Percentiles rank a stretch among this genome's conserved stretches.
These are phyloP conservation scores for Ursus arctos DNA, from an alignment of 2,113 vertebrate genomes.

Conservation along the genomic window DNA sequence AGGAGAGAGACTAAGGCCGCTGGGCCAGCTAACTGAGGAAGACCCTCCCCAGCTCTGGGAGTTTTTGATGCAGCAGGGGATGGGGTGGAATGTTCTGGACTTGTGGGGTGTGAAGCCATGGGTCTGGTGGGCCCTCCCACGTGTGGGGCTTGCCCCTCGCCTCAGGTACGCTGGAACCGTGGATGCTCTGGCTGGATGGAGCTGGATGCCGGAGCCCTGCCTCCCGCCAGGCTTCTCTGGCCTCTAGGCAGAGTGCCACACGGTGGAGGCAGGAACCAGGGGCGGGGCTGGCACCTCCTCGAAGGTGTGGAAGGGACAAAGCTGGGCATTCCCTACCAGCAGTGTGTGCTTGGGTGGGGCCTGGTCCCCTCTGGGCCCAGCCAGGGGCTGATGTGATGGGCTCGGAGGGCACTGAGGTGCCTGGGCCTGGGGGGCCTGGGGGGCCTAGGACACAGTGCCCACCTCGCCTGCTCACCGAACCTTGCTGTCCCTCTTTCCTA, in stretches of 20 bases:
- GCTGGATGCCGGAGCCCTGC: rapidly evolving
- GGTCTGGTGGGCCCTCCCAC: not conserved
- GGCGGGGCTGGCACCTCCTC: not conserved
- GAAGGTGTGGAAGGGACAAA: not conserved
- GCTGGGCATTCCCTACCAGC: not conserved
- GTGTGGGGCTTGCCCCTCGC: rapidly evolving
- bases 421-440: rapidly evolving
- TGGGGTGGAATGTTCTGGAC: not conserved
- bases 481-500: not conserved
- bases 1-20: not conserved
- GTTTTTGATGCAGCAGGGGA: not conserved
- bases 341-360: not conserved
- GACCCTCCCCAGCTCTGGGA: not conserved
- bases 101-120: not conserved
- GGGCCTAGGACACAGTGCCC: rapidly evolving
- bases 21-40: not conserved
- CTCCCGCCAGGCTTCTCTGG: not conserved
- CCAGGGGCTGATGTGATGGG: no score
- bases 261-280: not conserved
- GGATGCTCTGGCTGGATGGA: not conserved
- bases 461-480: not conserved
- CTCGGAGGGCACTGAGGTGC: rapidly evolving
- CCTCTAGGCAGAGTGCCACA: not conserved
- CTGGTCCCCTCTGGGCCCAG: not conserved
- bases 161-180: no score